Evolutionary conservation across 2,797 vertebrate species (phyloP), one percentile per base, ranked within the genome.

Genomic region (Eleutherodactylus coqui): DNA sequence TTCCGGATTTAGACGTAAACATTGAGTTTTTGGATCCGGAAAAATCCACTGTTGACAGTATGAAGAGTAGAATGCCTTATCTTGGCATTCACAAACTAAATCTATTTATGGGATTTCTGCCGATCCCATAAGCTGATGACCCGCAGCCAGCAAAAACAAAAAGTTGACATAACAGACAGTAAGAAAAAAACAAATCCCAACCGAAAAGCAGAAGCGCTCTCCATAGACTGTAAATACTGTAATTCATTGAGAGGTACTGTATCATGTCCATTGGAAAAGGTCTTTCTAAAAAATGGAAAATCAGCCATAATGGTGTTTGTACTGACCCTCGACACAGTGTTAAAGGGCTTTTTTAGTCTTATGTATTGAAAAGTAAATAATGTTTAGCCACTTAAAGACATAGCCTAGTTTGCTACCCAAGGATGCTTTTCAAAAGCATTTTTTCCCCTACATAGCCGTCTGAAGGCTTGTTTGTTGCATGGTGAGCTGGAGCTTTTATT

Each of bases 61-160:
- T 27, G 7, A 49, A 81, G 43, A 67, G 79, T 34, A 32, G 27
- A 49, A 67, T 69, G 62, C 62, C 78, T 80, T 64, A 67, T 80
- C 78, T 80, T 64, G 58, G 41, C 78, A 21, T 24, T 64, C 16
- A 80, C 58, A 45, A 80, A 80, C 16, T 24, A 32, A 47, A 64
- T 64, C 55, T 80, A 67, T 80, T 80, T 64, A 62, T 47, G 58
- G 58, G 77, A 64, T 64, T 62, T 79, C 58, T 45, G 55, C 55
- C 27, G 77, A 79, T 64, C 77, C 41, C 53, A 60, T 79, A 79
- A 60, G 51, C 10, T 16, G 76, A 43, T 79, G 49, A 79, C 76
- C 76, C 60, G 60, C 76, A 41, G 27, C 78, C 58, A 80, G 67
- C 41, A 29, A 67, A 80, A 80, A 67, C 58, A 80, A 47, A 47